A percentile compares a stretch with the other conserved stretches of the same genome.
These are phyloP conservation scores for Chloroclystis v-ata DNA, from an alignment of 2,888 invertebrate species.

Conservation along the genomic window DNA sequence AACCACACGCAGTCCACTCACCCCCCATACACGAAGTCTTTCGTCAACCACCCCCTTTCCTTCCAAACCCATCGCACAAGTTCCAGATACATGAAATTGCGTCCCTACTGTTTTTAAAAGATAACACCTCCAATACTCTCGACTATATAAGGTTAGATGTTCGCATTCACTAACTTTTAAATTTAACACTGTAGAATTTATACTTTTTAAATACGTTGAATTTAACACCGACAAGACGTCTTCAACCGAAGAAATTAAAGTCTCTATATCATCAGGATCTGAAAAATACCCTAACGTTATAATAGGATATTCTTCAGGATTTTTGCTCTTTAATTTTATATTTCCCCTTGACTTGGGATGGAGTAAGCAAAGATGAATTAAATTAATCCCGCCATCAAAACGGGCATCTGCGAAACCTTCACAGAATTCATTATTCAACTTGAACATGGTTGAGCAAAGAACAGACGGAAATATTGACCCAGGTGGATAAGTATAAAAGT, in stretches of 20 bases:
- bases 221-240: slow-evolving; percentile 22
- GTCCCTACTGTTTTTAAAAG: slow-evolving; percentile 69
- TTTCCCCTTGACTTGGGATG: slow-evolving; percentile 25
- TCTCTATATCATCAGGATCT: slow-evolving; percentile 21
- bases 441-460: slow-evolving; percentile 17
- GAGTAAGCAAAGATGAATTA: slow-evolving; percentile 11
- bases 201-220: slow-evolving; percentile 19
- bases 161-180: slow-evolving; percentile 35
- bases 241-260: slow-evolving; percentile 12
- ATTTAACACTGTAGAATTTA: slow-evolving; percentile 34
- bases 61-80: slow-evolving; percentile 48
- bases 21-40: slow-evolving; percentile 32
- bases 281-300: slow-evolving; percentile 23
- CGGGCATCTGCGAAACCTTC: slow-evolving; percentile 11
- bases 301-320: slow-evolving; percentile 64
- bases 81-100: slow-evolving; percentile 70
- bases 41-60: slow-evolving; percentile 47
- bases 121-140: slow-evolving; percentile 50
- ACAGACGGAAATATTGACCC: slow-evolving; percentile 13
- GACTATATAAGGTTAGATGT: slow-evolving; percentile 29
- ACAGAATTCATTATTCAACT: slow-evolving; percentile 16
- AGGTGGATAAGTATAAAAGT: slow-evolving; percentile 12
- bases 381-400: slow-evolving; percentile 5
- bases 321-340: slow-evolving; percentile 67
- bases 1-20: slow-evolving; percentile 55